Conservation (phyloP, 2,113 vertebrate genomes). For the Colossoma macropomum region DNA sequence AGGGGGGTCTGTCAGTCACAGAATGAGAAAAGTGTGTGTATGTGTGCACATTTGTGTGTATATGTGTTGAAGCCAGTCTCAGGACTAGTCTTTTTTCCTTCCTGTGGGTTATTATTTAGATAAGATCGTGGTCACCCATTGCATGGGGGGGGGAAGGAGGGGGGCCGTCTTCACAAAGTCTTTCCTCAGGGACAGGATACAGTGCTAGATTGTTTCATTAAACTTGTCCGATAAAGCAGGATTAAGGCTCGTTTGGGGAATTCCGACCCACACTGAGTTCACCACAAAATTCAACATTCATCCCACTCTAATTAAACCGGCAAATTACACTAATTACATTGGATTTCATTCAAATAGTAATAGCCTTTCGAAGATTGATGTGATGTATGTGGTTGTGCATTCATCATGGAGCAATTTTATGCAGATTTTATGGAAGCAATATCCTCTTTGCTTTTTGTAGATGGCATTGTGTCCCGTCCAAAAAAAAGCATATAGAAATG, state of each 20-base stretch:
- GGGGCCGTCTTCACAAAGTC: conserved; percentile 39
- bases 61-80: conserved; percentile 16
- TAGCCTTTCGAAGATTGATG: conserved; percentile 1
- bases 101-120: conserved; percentile 59
- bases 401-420: not conserved
- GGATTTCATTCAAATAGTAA: conserved; percentile 30
- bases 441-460: not conserved
- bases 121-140: conserved; percentile 55
- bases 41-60: conserved; percentile 5
- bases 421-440: not conserved
- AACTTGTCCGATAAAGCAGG: conserved; percentile 47
- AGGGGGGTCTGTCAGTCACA: conserved; percentile 24
- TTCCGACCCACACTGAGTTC: conserved; percentile 19
- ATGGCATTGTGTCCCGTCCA: not conserved
- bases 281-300: conserved; percentile 5
- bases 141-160: conserved; percentile 42
- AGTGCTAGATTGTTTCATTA: conserved; percentile 55
- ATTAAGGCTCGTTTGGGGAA: conserved; percentile 39
- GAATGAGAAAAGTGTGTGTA: conserved; percentile 12
- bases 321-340: conserved; percentile 12
- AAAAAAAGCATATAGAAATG: no score
- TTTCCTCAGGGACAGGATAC: conserved; percentile 53
- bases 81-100: conserved; percentile 53
- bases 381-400: not conserved
- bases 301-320: conserved; percentile 6